phyloP scores from a whole-genome alignment of 2,797 vertebrate genomes.

The Sus cebifrons region DNA sequence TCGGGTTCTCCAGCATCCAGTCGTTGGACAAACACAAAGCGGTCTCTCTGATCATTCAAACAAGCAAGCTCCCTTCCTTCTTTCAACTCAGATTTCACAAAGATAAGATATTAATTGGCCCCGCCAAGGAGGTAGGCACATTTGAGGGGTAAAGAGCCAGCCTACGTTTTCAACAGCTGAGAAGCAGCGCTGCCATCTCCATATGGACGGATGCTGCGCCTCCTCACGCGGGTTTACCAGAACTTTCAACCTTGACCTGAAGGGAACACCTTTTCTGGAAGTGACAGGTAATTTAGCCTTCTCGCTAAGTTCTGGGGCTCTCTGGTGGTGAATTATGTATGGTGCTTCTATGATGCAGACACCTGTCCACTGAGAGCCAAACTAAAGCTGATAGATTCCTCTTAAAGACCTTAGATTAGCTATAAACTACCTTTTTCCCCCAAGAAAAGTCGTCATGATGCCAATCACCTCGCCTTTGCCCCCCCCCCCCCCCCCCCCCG shows the following conservation, averaged over 20 bases:
- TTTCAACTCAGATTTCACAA: constrained; percentile 45
- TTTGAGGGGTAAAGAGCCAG: constrained; percentile 38
- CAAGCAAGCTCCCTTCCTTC: neutral
- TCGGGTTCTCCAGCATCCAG: neutral
- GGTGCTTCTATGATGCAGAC: constrained; percentile 87
- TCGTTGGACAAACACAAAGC: constrained; percentile 40
- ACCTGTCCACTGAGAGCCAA: constrained; percentile 87
- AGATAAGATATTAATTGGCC: constrained; percentile 77
- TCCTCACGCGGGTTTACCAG: constrained; percentile 80
- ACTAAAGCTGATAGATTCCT: constrained; percentile 86
- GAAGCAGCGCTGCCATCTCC: constrained; percentile 77
- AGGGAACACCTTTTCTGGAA: constrained; percentile 88
- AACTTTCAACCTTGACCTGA: constrained; percentile 91
- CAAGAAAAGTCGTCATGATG: constrained; percentile 80
- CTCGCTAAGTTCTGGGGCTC: constrained; percentile 90
- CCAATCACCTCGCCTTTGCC: constrained; percentile 38
- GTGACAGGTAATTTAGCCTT: constrained; percentile 91
- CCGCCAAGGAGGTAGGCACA: constrained; percentile 57
- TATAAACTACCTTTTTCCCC: constrained; percentile 74
- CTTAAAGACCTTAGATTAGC: constrained; percentile 86
- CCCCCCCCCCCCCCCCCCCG: neutral
- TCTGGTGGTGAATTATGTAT: constrained; percentile 92
- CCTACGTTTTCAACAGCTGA: constrained; percentile 64
- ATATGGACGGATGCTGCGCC: constrained; percentile 54
- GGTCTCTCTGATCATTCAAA: constrained; percentile 79